Evolutionary conservation across 2,797 vertebrate genomes (phyloP).

Genomic region (Pelochelys cantorii): DNA sequence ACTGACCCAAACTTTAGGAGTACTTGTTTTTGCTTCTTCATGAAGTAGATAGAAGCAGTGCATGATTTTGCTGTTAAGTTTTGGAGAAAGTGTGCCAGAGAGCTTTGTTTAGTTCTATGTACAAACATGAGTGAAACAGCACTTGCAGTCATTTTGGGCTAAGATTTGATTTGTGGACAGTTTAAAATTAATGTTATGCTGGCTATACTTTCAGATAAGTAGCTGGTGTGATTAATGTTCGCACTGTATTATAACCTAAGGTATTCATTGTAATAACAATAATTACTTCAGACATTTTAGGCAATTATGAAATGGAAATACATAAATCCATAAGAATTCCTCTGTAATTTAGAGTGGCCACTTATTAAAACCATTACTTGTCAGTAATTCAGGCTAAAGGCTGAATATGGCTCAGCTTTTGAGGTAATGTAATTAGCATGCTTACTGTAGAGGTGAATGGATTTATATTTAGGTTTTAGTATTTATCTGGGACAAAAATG

Average conservation of each 20-base stretch:
- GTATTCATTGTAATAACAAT: neutral
- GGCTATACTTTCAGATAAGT: constrained; percentile 17
- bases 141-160: neutral
- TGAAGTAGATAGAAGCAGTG: neutral
- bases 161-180: constrained; percentile 16
- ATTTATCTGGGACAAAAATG: constrained; percentile 15
- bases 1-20: neutral
- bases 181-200: constrained; percentile 3
- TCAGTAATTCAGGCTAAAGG: fast-evolving
- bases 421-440: constrained; percentile 28
- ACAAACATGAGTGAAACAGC: neutral
- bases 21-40: neutral
- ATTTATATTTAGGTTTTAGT: neutral
- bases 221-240: constrained; percentile 24
- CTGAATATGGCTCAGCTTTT: neutral
- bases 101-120: neutral
- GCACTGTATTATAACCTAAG: constrained; percentile 1
- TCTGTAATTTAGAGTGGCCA: neutral
- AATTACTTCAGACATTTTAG: neutral
- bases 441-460: constrained; percentile 52
- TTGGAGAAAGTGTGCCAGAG: neutral
- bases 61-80: neutral
- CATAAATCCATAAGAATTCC: neutral
- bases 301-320: constrained; percentile 6
- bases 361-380: neutral